These are phyloP conservation scores for Andricus curvator DNA, from an alignment of 2,888 invertebrate species.

Conservation along the genomic window DNA sequence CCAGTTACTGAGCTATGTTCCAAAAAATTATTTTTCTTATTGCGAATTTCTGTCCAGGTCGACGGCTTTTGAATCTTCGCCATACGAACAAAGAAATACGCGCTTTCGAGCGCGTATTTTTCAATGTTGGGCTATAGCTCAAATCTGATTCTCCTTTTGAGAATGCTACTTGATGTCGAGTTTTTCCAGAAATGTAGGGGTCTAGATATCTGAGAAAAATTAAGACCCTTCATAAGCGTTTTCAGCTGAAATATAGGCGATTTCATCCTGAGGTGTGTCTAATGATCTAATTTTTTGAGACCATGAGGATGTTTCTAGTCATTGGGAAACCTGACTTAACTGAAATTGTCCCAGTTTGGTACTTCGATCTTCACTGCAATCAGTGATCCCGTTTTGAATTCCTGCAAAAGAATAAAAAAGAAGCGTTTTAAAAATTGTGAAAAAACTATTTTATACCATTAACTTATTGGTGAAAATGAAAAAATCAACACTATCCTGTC, in stretches of 20 bases:
- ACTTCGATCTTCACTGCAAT: background rate
- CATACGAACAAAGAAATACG: slow-evolving; percentile 44
- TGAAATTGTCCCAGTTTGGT: background rate
- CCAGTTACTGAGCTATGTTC: slow-evolving; percentile 9
- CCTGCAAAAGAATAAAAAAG: background rate
- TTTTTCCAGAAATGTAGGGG: slow-evolving; percentile 26
- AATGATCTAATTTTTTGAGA: slow-evolving; percentile 16
- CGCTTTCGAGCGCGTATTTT: slow-evolving; percentile 45
- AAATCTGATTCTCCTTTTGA: slow-evolving; percentile 37
- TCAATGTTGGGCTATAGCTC: background rate
- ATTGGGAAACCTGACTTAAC: background rate
- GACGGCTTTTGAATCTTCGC: slow-evolving; percentile 30
- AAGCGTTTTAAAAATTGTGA: background rate
- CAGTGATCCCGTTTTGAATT: background rate
- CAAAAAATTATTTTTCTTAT: slow-evolving; percentile 16
- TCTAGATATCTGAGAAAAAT: slow-evolving; percentile 13
- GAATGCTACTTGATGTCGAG: slow-evolving; percentile 30
- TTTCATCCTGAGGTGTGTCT: slow-evolving; percentile 20
- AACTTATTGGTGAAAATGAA: no score
- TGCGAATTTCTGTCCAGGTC: slow-evolving; percentile 17
- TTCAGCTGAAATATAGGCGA: slow-evolving; percentile 1
- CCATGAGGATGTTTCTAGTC: background rate
- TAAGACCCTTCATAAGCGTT: slow-evolving; percentile 30
- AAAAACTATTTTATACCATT: no score
- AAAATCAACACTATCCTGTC: no score